A percentile compares a stretch with the other conserved stretches of the same genome.
These are phyloP conservation scores for Dinocampus coccinellae DNA, from an alignment of 2,888 invertebrate species.

Conservation along the genomic window DNA sequence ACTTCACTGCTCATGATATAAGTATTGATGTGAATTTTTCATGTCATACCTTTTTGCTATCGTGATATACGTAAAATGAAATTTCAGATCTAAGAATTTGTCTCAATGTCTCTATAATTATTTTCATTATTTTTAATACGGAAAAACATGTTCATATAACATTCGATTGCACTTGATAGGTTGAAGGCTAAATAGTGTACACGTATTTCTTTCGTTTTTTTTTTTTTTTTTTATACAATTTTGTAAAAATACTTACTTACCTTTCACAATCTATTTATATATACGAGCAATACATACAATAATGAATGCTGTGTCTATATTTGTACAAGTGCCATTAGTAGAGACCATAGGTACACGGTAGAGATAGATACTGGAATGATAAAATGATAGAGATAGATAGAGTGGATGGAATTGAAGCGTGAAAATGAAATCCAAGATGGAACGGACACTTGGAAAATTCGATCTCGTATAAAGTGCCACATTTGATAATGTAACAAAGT, in stretches of 20 bases:
- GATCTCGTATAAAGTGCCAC: background rate
- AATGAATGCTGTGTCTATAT: constrained; percentile 47
- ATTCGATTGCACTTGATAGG: background rate
- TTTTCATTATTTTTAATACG: background rate
- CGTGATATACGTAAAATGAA: background rate
- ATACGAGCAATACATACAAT: constrained; percentile 9
- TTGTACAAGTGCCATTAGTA: constrained; percentile 43
- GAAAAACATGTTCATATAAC: background rate
- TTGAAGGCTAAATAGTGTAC: no score
- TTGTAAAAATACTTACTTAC: constrained; percentile 39
- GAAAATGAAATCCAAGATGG: constrained; percentile 32
- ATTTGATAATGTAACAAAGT: background rate
- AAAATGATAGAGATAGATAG: background rate
- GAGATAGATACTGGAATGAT: background rate
- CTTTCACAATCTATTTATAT: background rate
- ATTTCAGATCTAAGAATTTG: background rate
- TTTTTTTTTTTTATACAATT: constrained; percentile 1
- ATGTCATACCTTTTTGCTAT: no score
- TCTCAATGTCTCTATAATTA: background rate
- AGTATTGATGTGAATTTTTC: background rate
- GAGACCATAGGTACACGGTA: constrained; percentile 4
- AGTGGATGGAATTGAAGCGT: constrained; percentile 4
- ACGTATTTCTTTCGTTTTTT: no score
- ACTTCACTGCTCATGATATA: no score
- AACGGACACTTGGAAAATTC: constrained; percentile 3